Conservation (phyloP, 1,140 invertebrate species). For the Calephelis nemesis region DNA sequence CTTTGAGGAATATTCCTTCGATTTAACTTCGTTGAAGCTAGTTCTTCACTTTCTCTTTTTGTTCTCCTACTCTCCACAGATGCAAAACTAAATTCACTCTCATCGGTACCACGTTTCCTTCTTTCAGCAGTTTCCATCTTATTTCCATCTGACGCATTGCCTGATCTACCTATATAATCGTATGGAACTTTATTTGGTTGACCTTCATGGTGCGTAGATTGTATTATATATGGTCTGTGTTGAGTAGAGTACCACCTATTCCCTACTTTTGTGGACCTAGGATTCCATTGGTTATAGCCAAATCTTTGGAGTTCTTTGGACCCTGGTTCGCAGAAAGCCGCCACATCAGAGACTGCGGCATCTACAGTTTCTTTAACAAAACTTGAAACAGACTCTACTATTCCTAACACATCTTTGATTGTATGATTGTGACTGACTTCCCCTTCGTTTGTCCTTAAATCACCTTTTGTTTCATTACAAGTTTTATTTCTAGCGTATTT, state of each 20-base stretch:
- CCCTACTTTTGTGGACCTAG: constrained; percentile 45
- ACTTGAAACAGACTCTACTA: constrained; percentile 35
- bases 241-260: constrained; percentile 43
- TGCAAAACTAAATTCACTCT: too few relatives aligned
- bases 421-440: not conserved
- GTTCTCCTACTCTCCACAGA: too few relatives aligned
- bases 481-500: constrained; percentile 45
- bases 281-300: not conserved
- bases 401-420: constrained; percentile 36
- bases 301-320: constrained; percentile 1
- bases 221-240: constrained; percentile 41
- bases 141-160: constrained; percentile 26
- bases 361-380: constrained; percentile 42
- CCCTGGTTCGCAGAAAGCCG: constrained; percentile 40
- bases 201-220: constrained; percentile 45
- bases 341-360: constrained; percentile 40
- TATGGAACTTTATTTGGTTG: constrained; percentile 21
- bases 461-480: constrained; percentile 42
- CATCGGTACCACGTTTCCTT: not conserved
- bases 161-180: constrained; percentile 26
- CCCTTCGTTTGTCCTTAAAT: constrained; percentile 16
- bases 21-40: too few relatives aligned
- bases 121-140: not conserved
- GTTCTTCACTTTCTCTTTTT: too few relatives aligned
- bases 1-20: too few relatives aligned